Evolutionary conservation across 2,888 invertebrate genomes (phyloP), one percentile per base, ranked within the genome.

Genomic region (Apodemia zela): DNA sequence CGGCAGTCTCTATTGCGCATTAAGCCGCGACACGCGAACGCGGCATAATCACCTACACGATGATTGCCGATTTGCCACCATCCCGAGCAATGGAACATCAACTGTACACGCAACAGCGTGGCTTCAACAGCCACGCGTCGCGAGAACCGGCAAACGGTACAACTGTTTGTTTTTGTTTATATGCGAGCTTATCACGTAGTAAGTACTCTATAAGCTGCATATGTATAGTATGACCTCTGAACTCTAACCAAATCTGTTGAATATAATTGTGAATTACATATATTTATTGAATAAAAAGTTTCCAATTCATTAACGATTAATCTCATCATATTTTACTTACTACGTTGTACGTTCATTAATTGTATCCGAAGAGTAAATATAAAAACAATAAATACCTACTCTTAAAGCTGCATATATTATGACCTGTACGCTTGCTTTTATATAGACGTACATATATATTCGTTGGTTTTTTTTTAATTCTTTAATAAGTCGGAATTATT

Each of bases 1-100:
- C 86, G 85, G 80, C 87, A 86, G 88, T 86, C 79, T 75, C 71
- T 73, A 79, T 69, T 81, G 85, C 84, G 86, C 86, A 82, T 69
- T 80, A 80, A 75, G 75, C 69, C 78, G 79, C 75, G 75, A 78
- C 74, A 75, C 83, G 81, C 81, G 78, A 71, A 69, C 71, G 75
- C 75, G 76, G 21, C 47, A 72, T 45, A 45, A 45, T 45, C 45
- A 45, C 45, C n/a, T 71, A 74, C 73, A 82, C 79, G 75, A 89
- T 89, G 89, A 85, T 88, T 72, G 87, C 83, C 71, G 85, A 84
- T 73, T 78, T 88, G 67, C 84, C 85, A 70, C 84, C 85, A 70
- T 79, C 75, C 66, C 77, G 73, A 66, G 72, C 77, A 62, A 75
- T 72, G 75, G 80, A 84, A 73, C 75, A 66, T 67, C 79, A 78